Base-by-base conservation (phyloP, 2,113 vertebrate genomes). In the Amblyornis subalaris region DNA sequence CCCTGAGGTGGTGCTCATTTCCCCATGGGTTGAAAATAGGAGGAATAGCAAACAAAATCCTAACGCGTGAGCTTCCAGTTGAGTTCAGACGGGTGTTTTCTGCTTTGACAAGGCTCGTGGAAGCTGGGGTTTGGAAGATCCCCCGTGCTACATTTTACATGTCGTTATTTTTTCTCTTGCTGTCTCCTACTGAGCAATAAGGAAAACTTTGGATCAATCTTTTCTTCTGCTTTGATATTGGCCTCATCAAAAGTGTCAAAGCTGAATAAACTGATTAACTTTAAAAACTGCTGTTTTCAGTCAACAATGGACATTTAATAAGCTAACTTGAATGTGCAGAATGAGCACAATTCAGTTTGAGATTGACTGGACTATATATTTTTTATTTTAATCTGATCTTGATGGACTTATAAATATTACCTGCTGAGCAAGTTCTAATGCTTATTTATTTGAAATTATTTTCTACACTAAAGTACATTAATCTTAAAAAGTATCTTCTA, bases 391-490 rank as follows among this genome's bases (percentile, higher is more conserved):
- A 97, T 97, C 96, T 76, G 96, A 97, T 98, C 95, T 95, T 96
- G 94, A 91, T 96, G 95, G 96, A 97, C 96, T 98, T 98, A 96
- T 98, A 98, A 98, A 98, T 98, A 98, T 96, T 97, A 97, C 96
- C 97, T 97, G 97, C 96, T 96, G 97, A 97, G 97, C 97, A 98
- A 98, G 96, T 98, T 96, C 96, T 98, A 94, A 97, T 97, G 97
- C 98, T 98, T 98, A 98, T 98, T 98, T 98, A 98, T 98, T 98
- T 98, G 97, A 98, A 97, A 97, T 97, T 96, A 95, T 97, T 97
- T 96, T 97, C 96, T 94, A 97, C 88, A 95, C 94, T 97, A 97
- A 96, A 98, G 97, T 97, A 97, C 94, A 96, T 97, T 97, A 94
- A 97, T 97, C 97, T 97, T 97, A 77, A 97, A 96, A 97, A 95